Evolutionary conservation across 1,140 invertebrate genomes (phyloP).

Genomic region (Sweltsa coloradensis): DNA sequence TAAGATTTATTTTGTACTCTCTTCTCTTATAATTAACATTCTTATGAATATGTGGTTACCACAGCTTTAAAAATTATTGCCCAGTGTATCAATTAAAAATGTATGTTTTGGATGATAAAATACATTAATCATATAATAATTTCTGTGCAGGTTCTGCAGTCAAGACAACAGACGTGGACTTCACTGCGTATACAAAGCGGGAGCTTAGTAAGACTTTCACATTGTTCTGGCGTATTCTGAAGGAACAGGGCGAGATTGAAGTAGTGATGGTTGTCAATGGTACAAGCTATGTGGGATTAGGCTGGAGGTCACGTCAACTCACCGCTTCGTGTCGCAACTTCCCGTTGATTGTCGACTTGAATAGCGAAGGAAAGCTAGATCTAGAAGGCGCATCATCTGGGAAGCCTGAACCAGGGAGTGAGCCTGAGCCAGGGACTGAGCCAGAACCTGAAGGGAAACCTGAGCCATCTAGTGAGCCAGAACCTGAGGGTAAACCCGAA

Average conservation of each 20-base stretch:
- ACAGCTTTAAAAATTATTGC: no score
- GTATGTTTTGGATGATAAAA: no score
- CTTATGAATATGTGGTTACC: no score
- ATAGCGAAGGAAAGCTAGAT: neutral
- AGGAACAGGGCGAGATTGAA: slow-evolving; percentile 71
- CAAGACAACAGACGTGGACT: slow-evolving; percentile 48
- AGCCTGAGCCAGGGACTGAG: slow-evolving; percentile 19
- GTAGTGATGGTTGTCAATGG: slow-evolving; percentile 71
- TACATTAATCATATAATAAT: no score
- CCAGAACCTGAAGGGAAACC: slow-evolving; percentile 13
- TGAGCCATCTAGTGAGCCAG: slow-evolving; percentile 16
- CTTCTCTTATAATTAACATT: no score
- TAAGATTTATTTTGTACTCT: no score
- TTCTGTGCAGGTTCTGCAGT: slow-evolving; percentile 45
- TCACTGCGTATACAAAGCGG: slow-evolving; percentile 51
- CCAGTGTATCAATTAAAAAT: no score
- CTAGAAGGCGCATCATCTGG: slow-evolving; percentile 16
- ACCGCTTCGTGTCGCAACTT: slow-evolving; percentile 64
- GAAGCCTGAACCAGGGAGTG: slow-evolving; percentile 19
- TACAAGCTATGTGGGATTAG: slow-evolving; percentile 73
- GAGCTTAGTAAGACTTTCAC: slow-evolving; percentile 57
- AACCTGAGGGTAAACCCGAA: slow-evolving; percentile 17
- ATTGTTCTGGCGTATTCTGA: slow-evolving; percentile 71
- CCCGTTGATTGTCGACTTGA: slow-evolving; percentile 29
- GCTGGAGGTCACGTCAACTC: slow-evolving; percentile 62